Evolutionary conservation across 2,888 invertebrate species (phyloP).

Genomic region (Drosophila picticornis): DNA sequence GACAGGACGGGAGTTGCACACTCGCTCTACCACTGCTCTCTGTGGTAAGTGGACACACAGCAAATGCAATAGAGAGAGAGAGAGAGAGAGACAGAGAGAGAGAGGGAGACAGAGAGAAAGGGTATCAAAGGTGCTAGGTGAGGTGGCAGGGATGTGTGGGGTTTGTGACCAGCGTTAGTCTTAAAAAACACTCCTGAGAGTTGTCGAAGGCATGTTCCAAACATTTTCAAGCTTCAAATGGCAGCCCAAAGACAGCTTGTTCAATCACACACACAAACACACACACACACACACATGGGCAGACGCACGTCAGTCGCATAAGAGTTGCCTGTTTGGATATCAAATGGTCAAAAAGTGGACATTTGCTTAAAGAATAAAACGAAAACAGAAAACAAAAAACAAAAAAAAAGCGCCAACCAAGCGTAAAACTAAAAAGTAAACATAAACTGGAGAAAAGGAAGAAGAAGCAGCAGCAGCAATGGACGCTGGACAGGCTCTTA

Average conservation of each 20-base stretch:
- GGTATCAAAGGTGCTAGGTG: background rate
- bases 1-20: background rate
- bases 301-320: constrained; percentile 72
- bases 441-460: constrained; percentile 1
- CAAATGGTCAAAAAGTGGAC: constrained; percentile 78
- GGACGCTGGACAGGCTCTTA: background rate
- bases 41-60: constrained; percentile 59
- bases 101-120: constrained; percentile 1
- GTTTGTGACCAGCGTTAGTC: constrained; percentile 60
- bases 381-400: constrained; percentile 14
- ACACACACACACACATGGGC: constrained; percentile 26
- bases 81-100: too few relatives aligned
- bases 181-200: constrained; percentile 77
- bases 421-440: constrained; percentile 24
- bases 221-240: constrained; percentile 74
- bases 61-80: constrained; percentile 1
- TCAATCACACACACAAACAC: constrained; percentile 15
- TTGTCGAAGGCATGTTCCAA: constrained; percentile 80
- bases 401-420: constrained; percentile 16
- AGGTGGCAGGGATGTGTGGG: background rate
- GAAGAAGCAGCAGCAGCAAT: background rate
- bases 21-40: too few relatives aligned
- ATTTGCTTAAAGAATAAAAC: constrained; percentile 68
- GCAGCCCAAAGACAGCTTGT: constrained; percentile 61
- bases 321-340: constrained; percentile 80